Percentiles rank a stretch among this genome's conserved stretches.
Evolutionary conservation across 2,113 vertebrate species (phyloP).

Genomic region (Stegastes partitus): DNA sequence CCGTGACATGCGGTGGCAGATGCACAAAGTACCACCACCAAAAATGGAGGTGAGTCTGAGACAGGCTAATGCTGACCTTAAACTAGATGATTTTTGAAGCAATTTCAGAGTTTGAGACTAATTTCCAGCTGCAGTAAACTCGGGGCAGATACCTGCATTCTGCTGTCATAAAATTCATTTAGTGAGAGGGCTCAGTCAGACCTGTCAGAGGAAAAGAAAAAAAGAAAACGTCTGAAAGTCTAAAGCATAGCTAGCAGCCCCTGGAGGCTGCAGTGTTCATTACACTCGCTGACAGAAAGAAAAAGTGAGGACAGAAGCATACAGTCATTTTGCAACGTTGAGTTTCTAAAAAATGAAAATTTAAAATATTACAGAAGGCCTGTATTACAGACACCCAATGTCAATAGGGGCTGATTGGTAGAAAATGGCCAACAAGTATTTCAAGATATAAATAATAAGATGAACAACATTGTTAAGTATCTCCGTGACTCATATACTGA

Average conservation of each 20-base stretch:
- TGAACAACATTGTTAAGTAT: too few species aligned
- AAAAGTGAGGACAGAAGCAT: too few species aligned
- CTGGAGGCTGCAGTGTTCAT: neutral
- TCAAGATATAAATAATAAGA: too few species aligned
- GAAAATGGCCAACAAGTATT: too few species aligned
- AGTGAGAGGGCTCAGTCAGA: neutral
- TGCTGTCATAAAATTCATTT: neutral
- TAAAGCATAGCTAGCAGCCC: neutral
- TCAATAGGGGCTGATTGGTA: too few species aligned
- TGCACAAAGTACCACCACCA: conserved; percentile 10
- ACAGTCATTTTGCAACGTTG: too few species aligned
- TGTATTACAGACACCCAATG: too few species aligned
- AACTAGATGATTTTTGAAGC: conserved; percentile 18
- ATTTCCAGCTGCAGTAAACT: conserved; percentile 1
- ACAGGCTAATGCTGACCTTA: conserved; percentile 18
- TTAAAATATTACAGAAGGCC: too few species aligned
- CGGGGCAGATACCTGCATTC: neutral
- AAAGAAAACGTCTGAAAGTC: neutral
- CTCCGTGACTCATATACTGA: too few species aligned
- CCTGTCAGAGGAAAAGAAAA: neutral
- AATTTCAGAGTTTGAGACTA: conserved; percentile 5
- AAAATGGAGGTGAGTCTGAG: conserved; percentile 22
- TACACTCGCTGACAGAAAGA: neutral
- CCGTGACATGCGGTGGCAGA: conserved; percentile 9
- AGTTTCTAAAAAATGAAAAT: too few species aligned